Evolutionary conservation across 1,140 invertebrate genomes (phyloP).

Genomic region (Gryon sp.): DNA sequence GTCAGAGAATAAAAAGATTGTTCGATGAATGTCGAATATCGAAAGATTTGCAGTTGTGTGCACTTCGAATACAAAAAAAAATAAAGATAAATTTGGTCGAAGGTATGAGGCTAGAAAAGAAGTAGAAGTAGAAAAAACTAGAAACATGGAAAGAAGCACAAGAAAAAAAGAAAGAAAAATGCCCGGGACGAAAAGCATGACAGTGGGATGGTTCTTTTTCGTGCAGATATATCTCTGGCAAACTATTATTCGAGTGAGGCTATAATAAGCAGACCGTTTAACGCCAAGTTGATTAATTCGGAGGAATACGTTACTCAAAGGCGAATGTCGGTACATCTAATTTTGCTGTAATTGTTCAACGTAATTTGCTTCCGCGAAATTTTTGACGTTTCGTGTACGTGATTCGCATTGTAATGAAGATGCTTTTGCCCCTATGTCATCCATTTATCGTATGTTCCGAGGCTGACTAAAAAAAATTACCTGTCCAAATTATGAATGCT

Average conservation of each 20-base stretch:
- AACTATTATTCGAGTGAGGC: slow-evolving; percentile 44
- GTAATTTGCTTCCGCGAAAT: slow-evolving; percentile 13
- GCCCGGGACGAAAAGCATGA: slow-evolving; percentile 34
- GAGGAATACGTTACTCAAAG: slow-evolving; percentile 38
- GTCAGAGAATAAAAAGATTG: slow-evolving; percentile 59
- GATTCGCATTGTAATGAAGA: no score
- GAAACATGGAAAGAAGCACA: slow-evolving; percentile 19
- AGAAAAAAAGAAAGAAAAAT: no score
- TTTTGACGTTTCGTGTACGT: slow-evolving; percentile 5
- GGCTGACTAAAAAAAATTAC: no score
- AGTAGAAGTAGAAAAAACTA: slow-evolving; percentile 22
- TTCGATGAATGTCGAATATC: slow-evolving; percentile 59
- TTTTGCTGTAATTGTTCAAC: slow-evolving; percentile 42
- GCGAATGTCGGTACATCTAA: slow-evolving; percentile 54
- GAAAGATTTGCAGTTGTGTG: slow-evolving; percentile 41
- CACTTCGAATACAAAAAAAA: slow-evolving; percentile 5
- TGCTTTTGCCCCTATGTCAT: no score
- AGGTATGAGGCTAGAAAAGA: neutral
- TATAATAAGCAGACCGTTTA: slow-evolving; percentile 59
- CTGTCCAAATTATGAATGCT: no score
- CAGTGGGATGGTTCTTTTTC: slow-evolving; percentile 54
- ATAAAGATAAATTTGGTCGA: slow-evolving; percentile 1
- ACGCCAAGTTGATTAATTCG: slow-evolving; percentile 60
- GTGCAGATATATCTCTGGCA: slow-evolving; percentile 52
- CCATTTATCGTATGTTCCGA: no score